Evolutionary conservation across 2,797 vertebrate species (phyloP), one percentile per base, ranked within the genome.

Genomic region (Remorina albescens): DNA sequence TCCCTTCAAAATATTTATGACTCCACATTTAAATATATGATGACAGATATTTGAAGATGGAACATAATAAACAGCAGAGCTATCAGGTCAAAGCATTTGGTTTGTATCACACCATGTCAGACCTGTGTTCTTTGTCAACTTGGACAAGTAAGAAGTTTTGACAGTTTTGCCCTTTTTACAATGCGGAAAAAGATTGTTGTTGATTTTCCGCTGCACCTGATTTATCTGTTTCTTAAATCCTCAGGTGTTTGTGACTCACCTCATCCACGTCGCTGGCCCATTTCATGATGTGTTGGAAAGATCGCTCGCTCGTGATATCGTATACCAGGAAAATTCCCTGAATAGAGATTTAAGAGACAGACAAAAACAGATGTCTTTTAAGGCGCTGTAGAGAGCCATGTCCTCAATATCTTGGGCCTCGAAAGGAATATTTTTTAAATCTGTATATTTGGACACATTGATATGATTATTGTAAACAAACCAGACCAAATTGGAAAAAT

Each of bases 211-310:
- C 61, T 2, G 21, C 15, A 30, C 2, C 34, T 41, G 18, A 67
- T 71, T 51, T 68, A 72, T 71, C n/a, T 21, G 13, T 21, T n/a
- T 71, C 26, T 12, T 54, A 62, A 81, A 78, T 63, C 68, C 57
- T 30, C 3, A 8, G 5, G 39, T 64, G 68, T 55, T 6, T 23
- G 58, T 67, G 72, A 74, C 87, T 92, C 91, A 99, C 98, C 96
- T 99, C 98, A 13, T 99, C 98, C 88, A 99, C 97, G 30, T 99
- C 98, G 21, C 98, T 98, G 89, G 97, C 98, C 98, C 97, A 99
- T 90, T 99, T 99, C 94, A 99, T 97, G 64, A 99, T 99, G 94
- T 99, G 98, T 84, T 99, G 97, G 90, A 98, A 99, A 61, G 98
- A 99, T 37, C 97, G 96, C 82, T 99, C 98, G 0, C 98, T 99